Evolutionary conservation across 2,113 vertebrate genomes (phyloP).

Genomic region (Nyctereutes procyonoides): DNA sequence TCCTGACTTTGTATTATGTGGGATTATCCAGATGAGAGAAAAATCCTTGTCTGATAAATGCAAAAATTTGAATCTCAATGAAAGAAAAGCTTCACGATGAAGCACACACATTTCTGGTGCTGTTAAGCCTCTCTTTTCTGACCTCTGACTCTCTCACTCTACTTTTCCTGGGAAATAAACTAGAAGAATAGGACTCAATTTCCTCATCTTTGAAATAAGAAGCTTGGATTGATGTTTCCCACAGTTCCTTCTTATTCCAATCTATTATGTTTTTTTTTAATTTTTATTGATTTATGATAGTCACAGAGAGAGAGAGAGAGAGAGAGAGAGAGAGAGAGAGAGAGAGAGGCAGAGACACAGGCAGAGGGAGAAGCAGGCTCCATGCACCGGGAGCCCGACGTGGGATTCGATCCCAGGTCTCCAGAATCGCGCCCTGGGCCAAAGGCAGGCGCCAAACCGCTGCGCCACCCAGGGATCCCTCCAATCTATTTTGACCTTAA

Average conservation of each 20-base stretch:
- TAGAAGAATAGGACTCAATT: background rate
- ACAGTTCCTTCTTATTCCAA: background rate
- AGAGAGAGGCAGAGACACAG: too few species aligned
- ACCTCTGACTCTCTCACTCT: background rate
- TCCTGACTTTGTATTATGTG: background rate
- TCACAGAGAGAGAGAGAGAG: too few species aligned
- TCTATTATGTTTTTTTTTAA: too few species aligned
- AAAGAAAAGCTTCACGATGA: background rate
- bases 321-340: too few species aligned
- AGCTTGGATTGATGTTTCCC: background rate
- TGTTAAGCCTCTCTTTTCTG: background rate
- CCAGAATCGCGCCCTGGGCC: too few species aligned
- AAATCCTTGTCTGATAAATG: background rate
- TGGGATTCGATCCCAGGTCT: too few species aligned
- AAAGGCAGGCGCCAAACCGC: too few species aligned
- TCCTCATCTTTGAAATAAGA: background rate
- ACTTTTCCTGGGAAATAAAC: background rate
- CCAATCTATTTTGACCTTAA: background rate
- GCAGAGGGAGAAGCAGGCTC: too few species aligned
- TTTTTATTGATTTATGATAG: too few species aligned
- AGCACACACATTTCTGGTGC: background rate
- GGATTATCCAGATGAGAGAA: background rate
- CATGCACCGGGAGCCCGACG: too few species aligned
- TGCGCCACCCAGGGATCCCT: too few species aligned
- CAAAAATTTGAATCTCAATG: background rate